phyloP scores from a whole-genome alignment of 2,113 vertebrate species.

The Lates calcarifer region DNA sequence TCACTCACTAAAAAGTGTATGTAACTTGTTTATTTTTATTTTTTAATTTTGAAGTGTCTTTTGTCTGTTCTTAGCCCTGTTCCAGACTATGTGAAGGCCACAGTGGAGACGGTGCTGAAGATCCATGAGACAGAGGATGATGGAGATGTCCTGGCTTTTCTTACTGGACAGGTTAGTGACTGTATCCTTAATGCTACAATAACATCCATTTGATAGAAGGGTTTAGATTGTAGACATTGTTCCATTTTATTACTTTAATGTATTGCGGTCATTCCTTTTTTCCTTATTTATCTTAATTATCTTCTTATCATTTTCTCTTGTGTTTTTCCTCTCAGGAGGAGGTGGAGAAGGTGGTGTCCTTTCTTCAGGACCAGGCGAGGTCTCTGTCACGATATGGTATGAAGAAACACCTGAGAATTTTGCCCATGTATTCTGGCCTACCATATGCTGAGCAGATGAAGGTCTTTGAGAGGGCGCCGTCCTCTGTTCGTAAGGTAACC shows the following conservation, averaged over 20 bases:
- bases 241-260: background rate
- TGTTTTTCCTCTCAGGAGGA: slow-evolving; percentile 88
- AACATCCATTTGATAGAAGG: background rate
- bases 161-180: slow-evolving; percentile 93
- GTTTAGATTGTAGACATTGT: background rate
- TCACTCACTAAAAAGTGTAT: background rate
- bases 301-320: background rate
- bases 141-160: slow-evolving; percentile 95
- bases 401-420: slow-evolving; percentile 94
- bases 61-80: slow-evolving; percentile 87
- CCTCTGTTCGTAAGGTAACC: slow-evolving; percentile 93
- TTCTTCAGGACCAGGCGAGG: slow-evolving; percentile 94
- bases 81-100: slow-evolving; percentile 97
- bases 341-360: slow-evolving; percentile 94
- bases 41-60: background rate
- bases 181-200: background rate
- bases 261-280: background rate
- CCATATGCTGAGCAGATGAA: slow-evolving; percentile 96
- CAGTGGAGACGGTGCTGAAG: slow-evolving; percentile 96
- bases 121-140: slow-evolving; percentile 96
- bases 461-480: slow-evolving; percentile 92
- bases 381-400: slow-evolving; percentile 91
- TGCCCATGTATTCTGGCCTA: slow-evolving; percentile 97
- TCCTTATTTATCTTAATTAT: background rate
- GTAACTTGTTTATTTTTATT: background rate